These are phyloP conservation scores for Numenius phaeopus DNA, from an alignment of 2,797 vertebrate genomes.

Conservation along the genomic window DNA sequence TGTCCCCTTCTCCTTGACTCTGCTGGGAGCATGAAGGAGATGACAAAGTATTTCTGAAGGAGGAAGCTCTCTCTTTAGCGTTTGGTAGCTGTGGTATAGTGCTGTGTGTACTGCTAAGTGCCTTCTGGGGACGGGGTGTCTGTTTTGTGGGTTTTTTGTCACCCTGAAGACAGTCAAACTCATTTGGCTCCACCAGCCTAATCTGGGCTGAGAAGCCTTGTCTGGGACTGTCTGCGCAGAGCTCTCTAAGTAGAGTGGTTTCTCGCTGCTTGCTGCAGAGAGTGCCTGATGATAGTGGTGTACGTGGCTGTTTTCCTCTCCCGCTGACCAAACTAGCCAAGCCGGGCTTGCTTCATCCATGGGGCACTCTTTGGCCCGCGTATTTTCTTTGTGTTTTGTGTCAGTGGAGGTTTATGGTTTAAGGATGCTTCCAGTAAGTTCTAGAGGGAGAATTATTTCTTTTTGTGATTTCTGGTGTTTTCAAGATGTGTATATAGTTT, in stretches of 20 bases:
- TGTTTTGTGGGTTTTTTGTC: not conserved
- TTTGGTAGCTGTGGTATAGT: not conserved
- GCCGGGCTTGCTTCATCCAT: accelerated
- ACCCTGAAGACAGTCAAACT: not conserved
- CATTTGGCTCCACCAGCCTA: not conserved
- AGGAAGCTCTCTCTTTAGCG: not conserved
- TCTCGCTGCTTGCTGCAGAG: accelerated
- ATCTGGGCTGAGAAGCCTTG: not conserved
- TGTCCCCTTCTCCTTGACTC: not conserved
- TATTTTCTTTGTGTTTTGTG: not conserved
- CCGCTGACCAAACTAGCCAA: not conserved
- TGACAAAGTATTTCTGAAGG: not conserved
- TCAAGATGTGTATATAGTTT: not conserved
- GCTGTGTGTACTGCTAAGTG: not conserved
- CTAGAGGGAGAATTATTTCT: not conserved
- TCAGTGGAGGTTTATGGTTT: not conserved
- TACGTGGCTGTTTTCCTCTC: not conserved
- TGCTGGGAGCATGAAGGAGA: not conserved
- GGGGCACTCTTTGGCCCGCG: accelerated
- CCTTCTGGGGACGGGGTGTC: not conserved
- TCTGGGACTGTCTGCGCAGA: not conserved
- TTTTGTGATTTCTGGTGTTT: not conserved
- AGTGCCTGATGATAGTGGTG: not conserved
- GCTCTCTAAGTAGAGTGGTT: not conserved
- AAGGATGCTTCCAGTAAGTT: not conserved